Evolutionary conservation across 2,113 vertebrate species (phyloP).

Genomic region (Lagopus leucura): DNA sequence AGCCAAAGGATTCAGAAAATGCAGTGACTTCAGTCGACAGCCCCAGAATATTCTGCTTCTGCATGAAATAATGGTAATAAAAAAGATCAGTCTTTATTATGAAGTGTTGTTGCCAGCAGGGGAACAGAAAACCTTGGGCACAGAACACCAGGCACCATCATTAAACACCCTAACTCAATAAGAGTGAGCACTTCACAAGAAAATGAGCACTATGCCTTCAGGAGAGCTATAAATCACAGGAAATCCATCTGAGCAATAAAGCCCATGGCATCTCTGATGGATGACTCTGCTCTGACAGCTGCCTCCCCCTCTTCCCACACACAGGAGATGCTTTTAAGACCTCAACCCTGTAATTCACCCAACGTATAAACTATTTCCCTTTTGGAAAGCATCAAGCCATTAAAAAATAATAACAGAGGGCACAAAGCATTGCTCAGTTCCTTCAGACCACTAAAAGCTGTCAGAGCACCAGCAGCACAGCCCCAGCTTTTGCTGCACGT

Average conservation of each 20-base stretch:
- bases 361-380: fast-evolving
- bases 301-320: neutral
- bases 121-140: neutral
- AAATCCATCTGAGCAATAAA: fast-evolving
- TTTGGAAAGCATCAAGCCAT: fast-evolving
- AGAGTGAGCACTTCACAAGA: neutral
- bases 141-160: neutral
- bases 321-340: neutral
- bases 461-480: fast-evolving
- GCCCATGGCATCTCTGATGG: neutral
- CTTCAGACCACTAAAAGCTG: neutral
- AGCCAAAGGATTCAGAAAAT: fast-evolving
- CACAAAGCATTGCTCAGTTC: fast-evolving
- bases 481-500: fast-evolving
- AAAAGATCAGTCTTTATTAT: neutral
- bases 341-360: neutral
- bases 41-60: neutral
- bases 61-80: neutral
- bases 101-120: neutral
- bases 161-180: neutral
- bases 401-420: fast-evolving
- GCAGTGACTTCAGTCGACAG: neutral
- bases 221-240: neutral
- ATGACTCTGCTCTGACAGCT: neutral
- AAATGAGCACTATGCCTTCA: fast-evolving